phyloP scores from a whole-genome alignment of 2,113 vertebrate genomes.

The Arizona elegans region DNA sequence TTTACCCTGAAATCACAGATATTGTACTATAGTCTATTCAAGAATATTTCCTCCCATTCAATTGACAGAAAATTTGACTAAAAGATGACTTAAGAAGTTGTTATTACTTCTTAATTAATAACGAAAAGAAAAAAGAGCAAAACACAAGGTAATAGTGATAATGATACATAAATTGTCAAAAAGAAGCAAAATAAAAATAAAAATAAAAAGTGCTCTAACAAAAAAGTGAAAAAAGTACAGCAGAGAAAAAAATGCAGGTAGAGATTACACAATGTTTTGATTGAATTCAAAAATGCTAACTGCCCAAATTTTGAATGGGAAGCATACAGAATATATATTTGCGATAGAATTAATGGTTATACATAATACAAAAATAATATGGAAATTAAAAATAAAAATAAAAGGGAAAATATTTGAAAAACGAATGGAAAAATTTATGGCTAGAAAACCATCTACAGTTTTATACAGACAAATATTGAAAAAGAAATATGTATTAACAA shows the following conservation, averaged over 20 bases:
- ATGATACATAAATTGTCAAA: background rate
- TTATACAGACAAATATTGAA: background rate
- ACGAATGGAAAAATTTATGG: background rate
- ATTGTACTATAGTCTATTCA: background rate
- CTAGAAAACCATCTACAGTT: background rate
- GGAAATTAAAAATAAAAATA: background rate
- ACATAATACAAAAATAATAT: background rate
- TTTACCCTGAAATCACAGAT: background rate
- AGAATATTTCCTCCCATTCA: background rate
- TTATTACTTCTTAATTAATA: background rate
- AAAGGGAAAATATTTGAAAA: background rate
- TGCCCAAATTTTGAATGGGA: background rate
- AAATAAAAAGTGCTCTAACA: background rate
- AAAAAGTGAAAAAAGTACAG: background rate
- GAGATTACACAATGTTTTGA: background rate
- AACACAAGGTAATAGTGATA: background rate
- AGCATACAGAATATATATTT: background rate
- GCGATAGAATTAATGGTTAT: background rate
- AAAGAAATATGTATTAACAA: background rate
- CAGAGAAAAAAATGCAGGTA: background rate
- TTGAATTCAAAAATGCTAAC: background rate
- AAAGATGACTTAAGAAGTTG: background rate
- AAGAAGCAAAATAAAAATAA: background rate
- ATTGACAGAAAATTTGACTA: background rate
- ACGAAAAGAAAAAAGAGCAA: background rate